Evolutionary conservation across 1,140 invertebrate species (phyloP).

Genomic region (Ridgeia piscesae): DNA sequence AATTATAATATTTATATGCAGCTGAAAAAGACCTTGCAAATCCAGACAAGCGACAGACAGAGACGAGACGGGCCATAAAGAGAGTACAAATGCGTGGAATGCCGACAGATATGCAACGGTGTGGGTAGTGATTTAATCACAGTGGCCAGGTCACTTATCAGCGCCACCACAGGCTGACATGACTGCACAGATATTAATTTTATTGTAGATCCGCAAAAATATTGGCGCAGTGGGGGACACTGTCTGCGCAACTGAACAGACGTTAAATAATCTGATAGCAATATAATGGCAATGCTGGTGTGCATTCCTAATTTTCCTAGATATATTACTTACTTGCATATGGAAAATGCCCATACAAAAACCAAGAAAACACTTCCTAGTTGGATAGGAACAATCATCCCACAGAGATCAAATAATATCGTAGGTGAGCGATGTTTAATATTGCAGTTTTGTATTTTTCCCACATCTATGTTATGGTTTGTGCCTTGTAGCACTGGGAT

Average conservation of each 20-base stretch:
- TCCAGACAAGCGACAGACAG: not conserved
- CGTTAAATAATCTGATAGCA: not conserved
- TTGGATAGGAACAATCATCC: not conserved
- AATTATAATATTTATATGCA: not conserved
- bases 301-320: not conserved
- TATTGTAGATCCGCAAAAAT: not conserved
- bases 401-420: not conserved
- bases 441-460: no score
- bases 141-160: not conserved
- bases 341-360: not conserved
- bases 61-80: not conserved
- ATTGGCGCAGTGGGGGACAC: not conserved
- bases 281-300: not conserved
- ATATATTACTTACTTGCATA: not conserved
- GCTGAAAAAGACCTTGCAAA: not conserved
- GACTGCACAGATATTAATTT: not conserved
- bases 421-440: no score
- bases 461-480: no score
- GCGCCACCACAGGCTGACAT: not conserved
- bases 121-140: not conserved
- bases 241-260: not conserved
- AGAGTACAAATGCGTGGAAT: not conserved
- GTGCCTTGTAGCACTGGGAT: no score
- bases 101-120: not conserved
- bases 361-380: not conserved